Base-by-base conservation (phyloP, 2,888 invertebrate genomes). In the Homarus gammarus region DNA sequence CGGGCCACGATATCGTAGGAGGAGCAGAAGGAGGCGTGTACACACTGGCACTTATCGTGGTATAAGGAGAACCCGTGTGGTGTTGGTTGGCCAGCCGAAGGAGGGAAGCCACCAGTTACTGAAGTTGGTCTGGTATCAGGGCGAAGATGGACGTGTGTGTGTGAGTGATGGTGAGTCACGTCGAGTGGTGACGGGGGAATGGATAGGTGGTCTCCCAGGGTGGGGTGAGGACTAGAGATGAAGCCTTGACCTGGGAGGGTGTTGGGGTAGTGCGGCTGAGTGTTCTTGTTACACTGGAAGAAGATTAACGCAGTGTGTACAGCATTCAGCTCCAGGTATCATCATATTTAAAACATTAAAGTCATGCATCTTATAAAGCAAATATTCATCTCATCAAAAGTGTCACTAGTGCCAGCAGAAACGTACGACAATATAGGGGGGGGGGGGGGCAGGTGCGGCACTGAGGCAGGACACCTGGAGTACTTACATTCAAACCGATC, bases 1-100 rank as follows among this genome's bases (percentile, higher is more conserved):
- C 86, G 64, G 0, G 49, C 68, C 27, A 86, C 78, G 22, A 86
- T 70, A 49, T 86, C 86, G 51, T 70, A 79, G 22, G 49, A 22
- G 33, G 70, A 36, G 38, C 86, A 86, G 86, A n/a, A 70, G 33
- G 86, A 86, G 51, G 78, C 78, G 33, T 86, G 86, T 27, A 86
- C 86, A 36, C 86, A 86, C 40, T 31, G 33, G 40, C 86, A 86
- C 31, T 86, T 70, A 12, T 86, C 86, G 33, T 51, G 78, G 78
- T 86, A 86, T 6, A n/a, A 64, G 12, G 78, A 68, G 27, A 27
- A 15, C 27, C n/a, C 64, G n/a, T n/a, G n/a, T n/a, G n/a, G n/a
- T n/a, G n/a, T n/a, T n/a, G n/a, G n/a, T n/a, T n/a, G n/a, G 44
- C 27, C 31, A 1, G 12, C 10, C 31, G n/a, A 56, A 70, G 22